These are phyloP conservation scores for Lycia hirtaria DNA, from an alignment of 2,888 invertebrate genomes.

Conservation along the genomic window DNA sequence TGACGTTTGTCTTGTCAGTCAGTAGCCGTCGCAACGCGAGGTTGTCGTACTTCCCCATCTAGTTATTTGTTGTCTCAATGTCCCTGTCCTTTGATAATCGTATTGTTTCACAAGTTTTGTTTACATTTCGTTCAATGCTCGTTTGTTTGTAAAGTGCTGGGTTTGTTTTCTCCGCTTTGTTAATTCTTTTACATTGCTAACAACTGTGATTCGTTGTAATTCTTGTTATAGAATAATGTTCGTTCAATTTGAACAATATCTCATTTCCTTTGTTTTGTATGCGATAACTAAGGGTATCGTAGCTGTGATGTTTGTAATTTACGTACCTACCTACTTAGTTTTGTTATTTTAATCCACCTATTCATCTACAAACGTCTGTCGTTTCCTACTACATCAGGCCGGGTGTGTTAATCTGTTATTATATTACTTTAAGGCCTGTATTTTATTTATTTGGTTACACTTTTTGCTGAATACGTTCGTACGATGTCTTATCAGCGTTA, in stretches of 20 bases:
- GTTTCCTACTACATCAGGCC: slow-evolving; percentile 46
- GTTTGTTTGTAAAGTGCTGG: slow-evolving; percentile 70
- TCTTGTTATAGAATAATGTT: slow-evolving; percentile 63
- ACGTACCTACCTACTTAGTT: slow-evolving; percentile 19
- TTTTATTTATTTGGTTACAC: slow-evolving; percentile 35
- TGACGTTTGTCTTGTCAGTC: slow-evolving; percentile 81
- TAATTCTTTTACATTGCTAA: slow-evolving; percentile 65
- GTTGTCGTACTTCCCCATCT: slow-evolving; percentile 67
- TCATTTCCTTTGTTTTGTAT: slow-evolving; percentile 51
- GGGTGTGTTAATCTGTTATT: slow-evolving; percentile 36
- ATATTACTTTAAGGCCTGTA: slow-evolving; percentile 48
- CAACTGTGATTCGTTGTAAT: slow-evolving; percentile 60
- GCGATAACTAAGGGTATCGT: slow-evolving; percentile 41
- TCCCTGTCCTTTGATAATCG: slow-evolving; percentile 71
- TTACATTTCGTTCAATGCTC: slow-evolving; percentile 71
- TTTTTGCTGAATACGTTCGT: slow-evolving; percentile 6
- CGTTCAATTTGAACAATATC: slow-evolving; percentile 56
- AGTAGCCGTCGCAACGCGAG: slow-evolving; percentile 58
- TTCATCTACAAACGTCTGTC: slow-evolving; percentile 37
- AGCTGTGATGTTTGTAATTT: slow-evolving; percentile 37
- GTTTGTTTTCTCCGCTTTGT: slow-evolving; percentile 65
- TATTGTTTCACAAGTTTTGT: slow-evolving; percentile 79
- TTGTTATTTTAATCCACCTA: slow-evolving; percentile 43
- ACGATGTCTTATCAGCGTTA: slow-evolving; percentile 16
- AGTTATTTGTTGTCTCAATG: slow-evolving; percentile 82